Conservation (phyloP, 2,888 invertebrate species). For the Zygothrica quintamaculata region DNA sequence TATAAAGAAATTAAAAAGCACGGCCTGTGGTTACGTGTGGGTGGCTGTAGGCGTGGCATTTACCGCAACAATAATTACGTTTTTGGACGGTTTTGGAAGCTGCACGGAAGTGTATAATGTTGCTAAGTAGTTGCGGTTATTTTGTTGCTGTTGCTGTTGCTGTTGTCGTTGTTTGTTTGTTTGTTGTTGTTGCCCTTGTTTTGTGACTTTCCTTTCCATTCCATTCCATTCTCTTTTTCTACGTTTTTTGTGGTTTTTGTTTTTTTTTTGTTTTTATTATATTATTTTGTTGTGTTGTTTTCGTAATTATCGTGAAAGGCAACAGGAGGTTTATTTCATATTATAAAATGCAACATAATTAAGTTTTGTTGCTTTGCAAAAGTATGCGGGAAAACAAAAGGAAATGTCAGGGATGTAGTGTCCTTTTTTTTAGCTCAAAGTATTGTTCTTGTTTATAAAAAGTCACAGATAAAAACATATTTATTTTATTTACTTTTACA, state of each 20-base stretch:
- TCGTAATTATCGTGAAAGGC: conserved; percentile 73
- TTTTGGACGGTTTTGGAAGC: conserved; percentile 67
- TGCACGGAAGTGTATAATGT: conserved; percentile 79
- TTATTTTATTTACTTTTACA: no score
- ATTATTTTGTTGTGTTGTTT: conserved; percentile 47
- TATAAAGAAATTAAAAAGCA: conserved; percentile 75
- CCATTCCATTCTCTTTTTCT: conserved; percentile 5
- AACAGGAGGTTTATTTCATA: conserved; percentile 79
- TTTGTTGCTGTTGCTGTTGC: conserved; percentile 34
- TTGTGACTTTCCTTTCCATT: conserved; percentile 31
- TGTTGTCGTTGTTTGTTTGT: no score
- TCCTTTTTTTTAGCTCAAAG: conserved; percentile 1
- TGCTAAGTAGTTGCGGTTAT: conserved; percentile 78
- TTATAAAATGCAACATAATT: conserved; percentile 69
- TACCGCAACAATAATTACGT: conserved; percentile 79
- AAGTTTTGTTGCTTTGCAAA: conserved; percentile 48
- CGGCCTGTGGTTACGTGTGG: conserved; percentile 53
- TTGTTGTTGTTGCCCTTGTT: conserved; percentile 30
- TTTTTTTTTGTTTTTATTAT: conserved; percentile 7
- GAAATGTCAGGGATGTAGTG: conserved; percentile 8
- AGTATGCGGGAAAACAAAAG: conserved; percentile 14
- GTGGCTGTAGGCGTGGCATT: conserved; percentile 31
- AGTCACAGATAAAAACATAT: conserved; percentile 15
- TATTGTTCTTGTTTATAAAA: conserved; percentile 11
- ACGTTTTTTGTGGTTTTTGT: no score